These are phyloP conservation scores for Mustelus asterias DNA, from an alignment of 2,113 vertebrate genomes.

Conservation along the genomic window DNA sequence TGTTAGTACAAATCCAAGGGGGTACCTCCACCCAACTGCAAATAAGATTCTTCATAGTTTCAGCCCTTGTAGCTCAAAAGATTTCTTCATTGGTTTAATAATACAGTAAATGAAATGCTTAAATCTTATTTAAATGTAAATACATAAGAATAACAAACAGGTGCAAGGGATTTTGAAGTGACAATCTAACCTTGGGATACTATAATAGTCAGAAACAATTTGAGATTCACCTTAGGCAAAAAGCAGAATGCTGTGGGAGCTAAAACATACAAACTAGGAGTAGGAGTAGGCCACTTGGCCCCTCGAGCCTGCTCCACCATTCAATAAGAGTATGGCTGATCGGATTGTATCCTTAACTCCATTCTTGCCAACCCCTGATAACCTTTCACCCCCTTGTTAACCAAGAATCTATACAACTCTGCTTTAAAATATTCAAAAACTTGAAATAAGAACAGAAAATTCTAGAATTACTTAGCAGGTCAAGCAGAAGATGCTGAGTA, in stretches of 20 bases:
- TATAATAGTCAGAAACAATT: neutral
- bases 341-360: no score
- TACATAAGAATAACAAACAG: neutral
- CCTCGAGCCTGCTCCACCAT: no score
- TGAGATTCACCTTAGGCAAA: neutral
- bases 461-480: neutral
- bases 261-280: no score
- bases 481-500: neutral
- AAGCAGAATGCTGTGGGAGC: neutral
- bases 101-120: conserved; percentile 38
- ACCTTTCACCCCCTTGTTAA: no score
- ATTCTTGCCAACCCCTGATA: no score
- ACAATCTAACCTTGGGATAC: neutral
- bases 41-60: conserved; percentile 96
- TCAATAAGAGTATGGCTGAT: no score
- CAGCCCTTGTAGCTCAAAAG: conserved; percentile 89
- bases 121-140: neutral
- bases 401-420: no score
- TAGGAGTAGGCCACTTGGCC: no score
- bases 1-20: conserved; percentile 97
- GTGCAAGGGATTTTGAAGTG: neutral
- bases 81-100: conserved; percentile 46
- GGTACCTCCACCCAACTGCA: conserved; percentile 94
- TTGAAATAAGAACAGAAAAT: neutral
- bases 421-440: neutral